Evolutionary conservation across 2,113 vertebrate species (phyloP).

Genomic region (Pelvicachromis taeniatus): DNA sequence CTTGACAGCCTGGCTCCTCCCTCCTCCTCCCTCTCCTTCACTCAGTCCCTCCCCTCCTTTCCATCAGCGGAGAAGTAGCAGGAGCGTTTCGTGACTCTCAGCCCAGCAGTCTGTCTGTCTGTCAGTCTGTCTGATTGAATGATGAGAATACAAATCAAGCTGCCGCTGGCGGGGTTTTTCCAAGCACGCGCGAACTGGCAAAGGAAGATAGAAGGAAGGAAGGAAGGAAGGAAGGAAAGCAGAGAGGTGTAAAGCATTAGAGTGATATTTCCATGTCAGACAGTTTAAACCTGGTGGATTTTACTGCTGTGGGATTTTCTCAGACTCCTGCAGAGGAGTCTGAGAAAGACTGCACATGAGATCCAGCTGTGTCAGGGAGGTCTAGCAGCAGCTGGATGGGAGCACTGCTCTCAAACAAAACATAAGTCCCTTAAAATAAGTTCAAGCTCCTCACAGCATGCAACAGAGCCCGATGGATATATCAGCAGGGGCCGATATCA

Average conservation of each 20-base stretch:
- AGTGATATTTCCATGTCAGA: neutral
- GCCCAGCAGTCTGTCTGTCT: neutral
- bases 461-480: neutral
- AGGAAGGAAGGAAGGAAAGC: neutral
- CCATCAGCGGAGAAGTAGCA: neutral
- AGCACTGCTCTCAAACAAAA: neutral
- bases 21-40: neutral
- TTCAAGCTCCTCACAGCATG: neutral
- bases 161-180: neutral
- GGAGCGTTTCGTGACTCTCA: conserved; percentile 29
- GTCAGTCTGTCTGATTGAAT: neutral
- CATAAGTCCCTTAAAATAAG: neutral
- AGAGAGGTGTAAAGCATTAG: neutral
- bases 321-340: neutral
- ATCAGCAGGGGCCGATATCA: neutral
- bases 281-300: neutral
- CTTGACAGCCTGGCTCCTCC: conserved; percentile 42
- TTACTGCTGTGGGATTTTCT: neutral
- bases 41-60: neutral
- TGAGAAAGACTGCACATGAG: neutral
- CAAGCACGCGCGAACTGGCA: conserved; percentile 19
- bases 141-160: conserved; percentile 28
- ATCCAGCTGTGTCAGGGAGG: neutral
- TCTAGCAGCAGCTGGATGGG: neutral
- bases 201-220: neutral